Base-by-base conservation (phyloP, 2,888 invertebrate species). In the Morpho achilles region DNA sequence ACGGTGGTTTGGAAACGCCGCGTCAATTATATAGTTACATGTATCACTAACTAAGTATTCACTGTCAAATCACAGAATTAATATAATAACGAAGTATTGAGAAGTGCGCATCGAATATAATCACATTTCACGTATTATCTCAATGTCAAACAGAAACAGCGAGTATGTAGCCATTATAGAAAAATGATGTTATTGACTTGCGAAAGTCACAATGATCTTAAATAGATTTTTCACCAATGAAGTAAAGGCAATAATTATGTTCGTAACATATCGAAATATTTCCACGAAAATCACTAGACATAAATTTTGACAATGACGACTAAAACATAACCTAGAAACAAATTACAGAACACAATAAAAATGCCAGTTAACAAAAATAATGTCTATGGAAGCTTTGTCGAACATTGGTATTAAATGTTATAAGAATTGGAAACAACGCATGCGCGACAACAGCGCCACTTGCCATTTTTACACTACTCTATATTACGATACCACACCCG, bases 251-350 rank as follows among this genome's bases (percentile, higher is more conserved):
- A 61, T 69, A 62, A 73, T 76, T 69, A 79, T 69, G 73, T 77
- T 70, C 77, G 73, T 80, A 58, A 60, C 60, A 67, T 65, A 56
- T 60, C 60, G 56, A 61, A 64, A 58, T 69, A 75, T 74, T 73
- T 76, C 67, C 72, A 78, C 70, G 76, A 78, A 81, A 67, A 79
- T 77, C 76, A 76, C 74, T 77, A 72, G 76, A 81, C 76, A 75
- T 74, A 75, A 84, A 83, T 76, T 87, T 87, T 88, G 88, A 87
- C 87, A 88, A 87, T 82, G 76, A 78, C 76, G 77, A 82, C 76
- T 84, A 80, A 81, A 89, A 86, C 84, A 81, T 89, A 89, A 89
- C 89, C 89, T 89, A 82, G 72, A 87, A 86, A 82, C 76, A 79
- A 79, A 79, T 79, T 74, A 70, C 69, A 73, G 72, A 78, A 74